Evolutionary conservation across 2,113 vertebrate species (phyloP), one percentile per base, ranked within the genome.

Genomic region (Brachypodius melanocephalos): DNA sequence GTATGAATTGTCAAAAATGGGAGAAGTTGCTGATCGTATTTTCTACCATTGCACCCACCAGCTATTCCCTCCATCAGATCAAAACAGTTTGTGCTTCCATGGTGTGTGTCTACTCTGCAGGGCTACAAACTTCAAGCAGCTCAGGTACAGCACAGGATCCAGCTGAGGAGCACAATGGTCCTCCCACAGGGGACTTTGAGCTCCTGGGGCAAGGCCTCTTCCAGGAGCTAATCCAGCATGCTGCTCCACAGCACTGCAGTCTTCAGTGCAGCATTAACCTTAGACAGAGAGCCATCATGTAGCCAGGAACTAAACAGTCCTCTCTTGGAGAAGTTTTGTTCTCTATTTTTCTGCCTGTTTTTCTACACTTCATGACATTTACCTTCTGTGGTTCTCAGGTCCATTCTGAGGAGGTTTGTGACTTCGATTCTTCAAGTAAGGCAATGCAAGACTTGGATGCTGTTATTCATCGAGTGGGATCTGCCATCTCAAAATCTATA

Each of bases 41-140:
- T 97, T 85, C 95, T 95, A 31, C 94, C 84, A 67, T 94, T 93
- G 94, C 87, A 97, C 86, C 69, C 43, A 73, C 54, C 28, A 38
- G 46, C 74, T 95, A 6, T 69, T 86, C 91, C 90, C 91, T 74
- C 93, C 88, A 79, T 90, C 55, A 89, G 38, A 87, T 91, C 94
- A 90, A 77, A 98, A 96, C 78, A 76, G 57, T 96, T 95, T 97
- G 84, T 96, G 94, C 84, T 83, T 97, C 86, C 36, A 17, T 46
- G 38, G 43, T 85, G 26, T 72, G 59, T 79, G 57, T 94, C 67
- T 73, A 0, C 12, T 69, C 34, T 58, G 19, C 38, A 61, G 46
- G 38, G 14, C 54, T 63, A 14, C 29, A 68, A 16, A 46, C 14
- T 42, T 38, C 8, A 42, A 59, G 13, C 28, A 62, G 15, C 36